Conservation (phyloP, 2,888 invertebrate species). For the Epirrhoe tristata region DNA sequence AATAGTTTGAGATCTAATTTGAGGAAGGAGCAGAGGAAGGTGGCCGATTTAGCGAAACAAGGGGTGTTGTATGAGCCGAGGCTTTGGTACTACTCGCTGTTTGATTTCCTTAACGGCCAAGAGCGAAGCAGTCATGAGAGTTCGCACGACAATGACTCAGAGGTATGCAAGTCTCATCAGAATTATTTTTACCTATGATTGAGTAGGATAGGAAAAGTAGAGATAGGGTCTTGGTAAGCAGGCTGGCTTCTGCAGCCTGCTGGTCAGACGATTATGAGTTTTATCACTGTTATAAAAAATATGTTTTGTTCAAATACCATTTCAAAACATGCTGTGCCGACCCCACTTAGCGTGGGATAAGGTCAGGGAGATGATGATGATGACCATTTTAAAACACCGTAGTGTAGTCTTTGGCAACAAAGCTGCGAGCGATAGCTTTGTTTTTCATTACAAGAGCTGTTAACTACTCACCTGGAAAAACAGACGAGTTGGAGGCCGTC, state of each 20-base stretch:
- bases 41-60: background rate
- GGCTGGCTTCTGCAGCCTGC: no score
- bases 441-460: background rate
- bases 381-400: no score
- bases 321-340: no score
- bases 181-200: background rate
- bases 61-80: constrained; percentile 20
- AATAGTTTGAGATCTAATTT: constrained; percentile 32
- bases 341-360: no score
- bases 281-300: no score
- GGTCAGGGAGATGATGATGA: no score
- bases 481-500: background rate
- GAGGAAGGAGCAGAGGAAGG: constrained; percentile 33
- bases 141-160: constrained; percentile 2
- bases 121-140: background rate
- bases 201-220: background rate
- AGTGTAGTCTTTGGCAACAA: no score
- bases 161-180: constrained; percentile 23
- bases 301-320: no score
- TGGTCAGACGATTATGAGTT: no score
- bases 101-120: constrained; percentile 27
- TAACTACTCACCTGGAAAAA: background rate
- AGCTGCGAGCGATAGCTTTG: background rate
- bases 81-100: constrained; percentile 33
- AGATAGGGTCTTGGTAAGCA: no score